These are phyloP conservation scores for Pseudois nayaur DNA, from an alignment of 2,113 vertebrate species.

Conservation along the genomic window DNA sequence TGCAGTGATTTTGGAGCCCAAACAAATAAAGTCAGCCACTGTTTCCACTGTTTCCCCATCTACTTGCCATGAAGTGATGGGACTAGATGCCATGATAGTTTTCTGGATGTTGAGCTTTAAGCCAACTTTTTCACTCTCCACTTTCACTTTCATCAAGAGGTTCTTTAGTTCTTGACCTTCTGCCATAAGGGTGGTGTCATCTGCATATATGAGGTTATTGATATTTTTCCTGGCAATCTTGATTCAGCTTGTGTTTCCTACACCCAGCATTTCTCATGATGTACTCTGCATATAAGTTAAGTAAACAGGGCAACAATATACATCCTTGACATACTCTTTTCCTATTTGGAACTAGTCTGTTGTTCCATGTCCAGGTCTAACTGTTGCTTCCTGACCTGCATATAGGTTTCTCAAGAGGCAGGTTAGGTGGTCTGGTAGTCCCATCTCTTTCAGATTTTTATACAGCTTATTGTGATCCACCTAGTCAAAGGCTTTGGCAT, in stretches of 20 bases:
- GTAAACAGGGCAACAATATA: not conserved
- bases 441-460: not conserved
- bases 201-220: not conserved
- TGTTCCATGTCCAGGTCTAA: not conserved
- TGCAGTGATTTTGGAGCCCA: not conserved
- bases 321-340: not conserved
- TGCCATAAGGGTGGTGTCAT: not conserved
- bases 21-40: not conserved
- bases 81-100: fast-evolving
- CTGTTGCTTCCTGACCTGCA: not conserved
- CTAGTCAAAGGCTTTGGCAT: not conserved
- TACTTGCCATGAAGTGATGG: not conserved
- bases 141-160: not conserved
- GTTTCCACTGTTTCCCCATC: not conserved
- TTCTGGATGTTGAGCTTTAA: not conserved
- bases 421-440: not conserved
- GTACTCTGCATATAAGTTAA: not conserved
- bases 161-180: not conserved
- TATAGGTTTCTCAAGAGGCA: not conserved
- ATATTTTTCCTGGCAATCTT: not conserved
- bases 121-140: not conserved
- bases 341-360: not conserved
- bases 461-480: not conserved
- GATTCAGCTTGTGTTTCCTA: not conserved
- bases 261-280: not conserved